A percentile compares a stretch with the other conserved stretches of the same genome.
These are phyloP conservation scores for Hemithea aestivaria DNA, from an alignment of 2,888 invertebrate genomes.

Conservation along the genomic window DNA sequence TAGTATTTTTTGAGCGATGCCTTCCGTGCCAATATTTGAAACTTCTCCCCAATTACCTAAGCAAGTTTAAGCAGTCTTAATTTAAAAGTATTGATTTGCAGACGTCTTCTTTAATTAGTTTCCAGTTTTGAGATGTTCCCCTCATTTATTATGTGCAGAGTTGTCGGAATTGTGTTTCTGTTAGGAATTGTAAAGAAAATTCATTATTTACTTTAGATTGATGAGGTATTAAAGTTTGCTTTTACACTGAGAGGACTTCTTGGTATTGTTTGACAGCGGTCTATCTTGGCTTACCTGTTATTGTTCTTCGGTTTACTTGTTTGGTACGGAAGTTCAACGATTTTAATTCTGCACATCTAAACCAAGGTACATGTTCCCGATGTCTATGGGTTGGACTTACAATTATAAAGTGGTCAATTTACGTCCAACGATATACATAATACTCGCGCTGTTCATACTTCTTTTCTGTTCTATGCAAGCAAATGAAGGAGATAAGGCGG, in stretches of 20 bases:
- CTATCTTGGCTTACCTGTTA: not conserved
- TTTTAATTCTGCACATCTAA: too few relatives aligned
- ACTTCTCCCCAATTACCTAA: slow-evolving; percentile 69
- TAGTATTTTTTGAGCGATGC: too few relatives aligned
- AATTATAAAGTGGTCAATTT: too few relatives aligned
- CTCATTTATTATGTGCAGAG: slow-evolving; percentile 64
- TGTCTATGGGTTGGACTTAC: too few relatives aligned
- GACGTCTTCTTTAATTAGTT: slow-evolving; percentile 68
- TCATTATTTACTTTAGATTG: slow-evolving; percentile 30
- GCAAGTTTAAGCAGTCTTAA: slow-evolving; percentile 60
- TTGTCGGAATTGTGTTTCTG: slow-evolving; percentile 26
- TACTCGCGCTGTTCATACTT: too few relatives aligned
- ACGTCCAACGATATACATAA: too few relatives aligned
- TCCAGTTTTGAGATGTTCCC: slow-evolving; percentile 53
- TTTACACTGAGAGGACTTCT: slow-evolving; percentile 10
- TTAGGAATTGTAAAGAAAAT: slow-evolving; percentile 22
- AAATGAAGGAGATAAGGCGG: too few relatives aligned
- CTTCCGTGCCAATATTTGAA: slow-evolving; percentile 65
- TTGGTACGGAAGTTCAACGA: too few relatives aligned
- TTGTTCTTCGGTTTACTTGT: too few relatives aligned
- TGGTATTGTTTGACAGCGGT: slow-evolving; percentile 12
- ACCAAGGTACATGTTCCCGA: too few relatives aligned
- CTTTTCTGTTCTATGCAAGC: too few relatives aligned
- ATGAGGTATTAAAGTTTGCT: slow-evolving; percentile 21
- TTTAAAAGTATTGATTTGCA: slow-evolving; percentile 70